Percentiles rank a stretch among this genome's conserved stretches.
These are phyloP conservation scores for Meandrina meandrites DNA, from an alignment of 92 coral and sea anemone genomes.

Conservation along the genomic window DNA sequence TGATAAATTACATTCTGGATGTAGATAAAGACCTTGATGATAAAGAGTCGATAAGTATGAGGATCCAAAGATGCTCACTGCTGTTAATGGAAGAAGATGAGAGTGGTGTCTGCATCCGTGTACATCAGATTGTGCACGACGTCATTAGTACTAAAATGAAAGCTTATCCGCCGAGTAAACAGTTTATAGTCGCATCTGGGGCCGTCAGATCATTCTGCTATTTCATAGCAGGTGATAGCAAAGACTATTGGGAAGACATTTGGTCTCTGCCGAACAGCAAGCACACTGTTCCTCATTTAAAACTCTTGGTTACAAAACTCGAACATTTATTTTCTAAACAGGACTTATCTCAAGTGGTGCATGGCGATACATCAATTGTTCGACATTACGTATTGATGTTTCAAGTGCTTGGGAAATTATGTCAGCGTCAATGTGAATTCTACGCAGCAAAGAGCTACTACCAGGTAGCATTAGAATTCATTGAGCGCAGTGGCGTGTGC, in stretches of 20 bases:
- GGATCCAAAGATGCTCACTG: slow-evolving; percentile 33
- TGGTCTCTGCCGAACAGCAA: background rate
- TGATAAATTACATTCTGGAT: slow-evolving; percentile 2
- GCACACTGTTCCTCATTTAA: background rate
- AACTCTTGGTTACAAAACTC: background rate
- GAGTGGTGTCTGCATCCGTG: background rate
- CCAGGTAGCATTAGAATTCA: background rate
- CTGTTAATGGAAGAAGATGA: slow-evolving; percentile 26
- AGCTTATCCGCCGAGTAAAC: no score
- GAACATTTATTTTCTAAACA: background rate
- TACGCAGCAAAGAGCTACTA: background rate
- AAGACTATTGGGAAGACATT: background rate
- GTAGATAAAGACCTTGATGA: background rate
- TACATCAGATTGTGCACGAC: background rate
- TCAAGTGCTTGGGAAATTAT: background rate
- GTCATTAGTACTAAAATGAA: background rate
- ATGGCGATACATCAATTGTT: background rate
- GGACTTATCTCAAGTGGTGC: background rate
- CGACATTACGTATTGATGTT: background rate
- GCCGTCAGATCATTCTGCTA: background rate
- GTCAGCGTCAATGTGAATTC: background rate
- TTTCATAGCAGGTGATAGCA: background rate
- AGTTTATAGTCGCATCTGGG: background rate
- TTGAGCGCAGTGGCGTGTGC: no score
- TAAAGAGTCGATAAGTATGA: slow-evolving; percentile 21